Base-by-base conservation (phyloP, 2,888 invertebrate genomes). In the Drosophila dives region DNA sequence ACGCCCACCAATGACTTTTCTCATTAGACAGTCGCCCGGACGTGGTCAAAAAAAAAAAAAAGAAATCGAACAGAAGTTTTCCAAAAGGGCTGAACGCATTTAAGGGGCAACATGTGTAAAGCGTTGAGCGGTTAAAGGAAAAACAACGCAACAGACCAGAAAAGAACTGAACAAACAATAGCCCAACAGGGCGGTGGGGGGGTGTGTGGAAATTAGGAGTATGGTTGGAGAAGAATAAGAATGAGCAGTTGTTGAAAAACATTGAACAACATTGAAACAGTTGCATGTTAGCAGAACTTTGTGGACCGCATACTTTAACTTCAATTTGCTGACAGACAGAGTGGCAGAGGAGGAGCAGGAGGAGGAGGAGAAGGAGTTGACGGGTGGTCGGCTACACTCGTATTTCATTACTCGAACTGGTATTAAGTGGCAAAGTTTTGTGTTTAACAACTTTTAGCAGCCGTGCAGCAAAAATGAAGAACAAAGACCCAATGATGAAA, bases 331-430 rank as follows among this genome's bases (percentile, higher is more conserved):
- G 71, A 38, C 70, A 15, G 45, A 23, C 45, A 15, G 4, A 29
- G 23, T 23, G 36, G 40, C 29, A 26, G 54, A 50, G 29, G 45
- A 26, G 15, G 38, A 29, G 55, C 1, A 23, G 23, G 23, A 23
- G 23, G 23, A 23, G 23, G 23, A n/a, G n/a, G n/a, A n/a, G n/a
- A n/a, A n/a, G 15, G 38, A 29, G 55, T n/a, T n/a, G 38, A 38
- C 10, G 40, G 40, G n/a, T n/a, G n/a, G 40, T n/a, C 40, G 40
- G 53, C 15, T 23, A 75, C 70, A 80, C 80, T 86, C 84, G 87
- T 89, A 89, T 89, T 86, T 89, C 86, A 89, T 86, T 89, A 84
- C 87, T 85, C 84, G 87, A 89, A 89, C 88, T 85, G 80, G 87
- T 86, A 86, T 86, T 86, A 86, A 86, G 89, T 86, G 85, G 87